These are phyloP conservation scores for Trigoniulus corallinus DNA, from an alignment of 1,140 invertebrate species.

Conservation along the genomic window DNA sequence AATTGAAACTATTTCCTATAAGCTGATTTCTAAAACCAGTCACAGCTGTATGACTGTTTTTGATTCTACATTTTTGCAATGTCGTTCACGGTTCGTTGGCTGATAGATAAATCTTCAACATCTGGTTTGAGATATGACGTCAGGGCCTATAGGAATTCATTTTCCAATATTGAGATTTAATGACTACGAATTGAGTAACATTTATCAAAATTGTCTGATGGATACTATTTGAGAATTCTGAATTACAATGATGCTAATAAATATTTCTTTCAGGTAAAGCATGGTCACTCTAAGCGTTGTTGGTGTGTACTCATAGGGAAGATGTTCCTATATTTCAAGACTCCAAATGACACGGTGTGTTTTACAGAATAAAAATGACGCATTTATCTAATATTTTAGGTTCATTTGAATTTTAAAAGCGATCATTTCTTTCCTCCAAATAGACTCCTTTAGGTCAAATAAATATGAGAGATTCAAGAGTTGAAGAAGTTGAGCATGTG, in stretches of 20 bases:
- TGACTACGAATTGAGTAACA: no score
- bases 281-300: slow-evolving; percentile 82
- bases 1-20: no score
- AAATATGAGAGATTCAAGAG: slow-evolving; percentile 80
- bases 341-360: slow-evolving; percentile 68
- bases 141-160: no score
- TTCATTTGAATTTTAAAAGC: neutral
- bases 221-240: no score
- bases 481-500: slow-evolving; percentile 82
- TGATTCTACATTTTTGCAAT: no score
- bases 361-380: neutral
- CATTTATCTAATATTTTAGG: neutral
- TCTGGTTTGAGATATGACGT: no score
- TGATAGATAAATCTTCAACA: no score
- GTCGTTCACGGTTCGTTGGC: no score
- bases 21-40: no score
- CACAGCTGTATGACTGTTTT: no score
- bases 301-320: slow-evolving; percentile 90
- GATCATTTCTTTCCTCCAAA: slow-evolving; percentile 10
- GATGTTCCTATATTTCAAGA: slow-evolving; percentile 91
- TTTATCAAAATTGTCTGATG: no score
- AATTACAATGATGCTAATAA: neutral
- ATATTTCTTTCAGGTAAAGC: slow-evolving; percentile 69
- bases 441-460: slow-evolving; percentile 86
- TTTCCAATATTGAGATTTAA: no score